These are phyloP conservation scores for Athrips mouffetella DNA, from an alignment of 2,888 invertebrate species.

Conservation along the genomic window DNA sequence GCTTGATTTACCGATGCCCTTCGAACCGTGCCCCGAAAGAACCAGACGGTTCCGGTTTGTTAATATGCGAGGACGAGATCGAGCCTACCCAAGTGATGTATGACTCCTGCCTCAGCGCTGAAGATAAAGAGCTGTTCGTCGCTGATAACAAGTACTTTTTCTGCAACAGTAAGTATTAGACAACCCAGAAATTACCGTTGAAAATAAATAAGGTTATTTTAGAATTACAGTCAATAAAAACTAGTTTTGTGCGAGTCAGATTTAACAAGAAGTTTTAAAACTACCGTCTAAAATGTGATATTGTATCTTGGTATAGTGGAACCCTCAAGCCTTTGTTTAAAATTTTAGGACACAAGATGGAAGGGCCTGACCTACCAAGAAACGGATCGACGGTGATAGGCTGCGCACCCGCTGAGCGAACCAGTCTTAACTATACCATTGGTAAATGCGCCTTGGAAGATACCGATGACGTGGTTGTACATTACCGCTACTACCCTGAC, in stretches of 20 bases:
- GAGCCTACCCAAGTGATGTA: slow-evolving; percentile 48
- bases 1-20: slow-evolving; percentile 64
- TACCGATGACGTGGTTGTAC: slow-evolving; percentile 65
- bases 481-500: slow-evolving; percentile 68
- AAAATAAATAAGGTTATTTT: too few relatives aligned
- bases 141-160: neutral
- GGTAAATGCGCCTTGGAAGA: slow-evolving; percentile 59
- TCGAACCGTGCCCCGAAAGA: slow-evolving; percentile 61
- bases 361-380: slow-evolving; percentile 61
- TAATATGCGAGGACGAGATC: slow-evolving; percentile 56
- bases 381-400: slow-evolving; percentile 59
- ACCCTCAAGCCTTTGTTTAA: too few relatives aligned
- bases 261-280: too few relatives aligned
- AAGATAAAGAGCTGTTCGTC: neutral
- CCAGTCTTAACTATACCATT: slow-evolving; percentile 62
- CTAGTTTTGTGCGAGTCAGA: too few relatives aligned
- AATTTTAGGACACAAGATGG: slow-evolving; percentile 53
- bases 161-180: neutral
- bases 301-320: too few relatives aligned
- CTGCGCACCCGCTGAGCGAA: slow-evolving; percentile 59
- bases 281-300: too few relatives aligned
- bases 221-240: too few relatives aligned
- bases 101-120: neutral
- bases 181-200: too few relatives aligned
- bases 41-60: slow-evolving; percentile 60